Conservation (phyloP, 2,113 vertebrate species). For the Lates calcarifer region DNA sequence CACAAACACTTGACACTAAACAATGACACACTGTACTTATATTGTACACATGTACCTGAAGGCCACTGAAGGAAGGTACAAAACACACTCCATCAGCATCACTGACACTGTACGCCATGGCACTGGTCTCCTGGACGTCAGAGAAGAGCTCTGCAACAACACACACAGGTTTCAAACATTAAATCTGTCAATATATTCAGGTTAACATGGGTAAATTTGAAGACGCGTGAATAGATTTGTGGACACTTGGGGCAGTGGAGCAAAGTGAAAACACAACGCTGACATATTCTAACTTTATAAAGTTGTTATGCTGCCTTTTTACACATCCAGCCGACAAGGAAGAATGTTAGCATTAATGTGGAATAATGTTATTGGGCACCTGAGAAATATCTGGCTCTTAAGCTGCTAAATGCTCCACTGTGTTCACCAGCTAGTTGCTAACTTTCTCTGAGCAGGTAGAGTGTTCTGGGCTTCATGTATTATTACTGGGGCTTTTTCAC, state of each 20-base stretch:
- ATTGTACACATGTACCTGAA: conserved; percentile 89
- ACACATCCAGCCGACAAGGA: neutral
- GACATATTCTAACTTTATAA: neutral
- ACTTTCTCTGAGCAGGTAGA: neutral
- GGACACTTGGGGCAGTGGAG: neutral
- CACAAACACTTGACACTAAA: too few species aligned
- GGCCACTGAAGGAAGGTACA: conserved; percentile 93
- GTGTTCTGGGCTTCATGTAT: too few species aligned
- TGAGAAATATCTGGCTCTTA: neutral
- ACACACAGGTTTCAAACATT: conserved; percentile 2
- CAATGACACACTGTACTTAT: too few species aligned
- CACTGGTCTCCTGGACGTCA: conserved; percentile 88
- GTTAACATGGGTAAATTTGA: neutral
- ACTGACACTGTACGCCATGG: conserved; percentile 89
- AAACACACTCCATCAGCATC: conserved; percentile 96
- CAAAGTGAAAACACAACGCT: neutral
- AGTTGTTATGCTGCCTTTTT: neutral
- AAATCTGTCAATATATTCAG: neutral
- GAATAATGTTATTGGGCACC: neutral
- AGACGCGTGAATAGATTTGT: neutral
- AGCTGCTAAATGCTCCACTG: neutral
- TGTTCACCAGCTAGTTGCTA: neutral
- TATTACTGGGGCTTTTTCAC: neutral
- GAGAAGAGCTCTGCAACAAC: conserved; percentile 90
- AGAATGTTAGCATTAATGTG: neutral